These are phyloP conservation scores for Alexandromys fortis DNA, from an alignment of 2,113 vertebrate genomes.

Conservation along the genomic window DNA sequence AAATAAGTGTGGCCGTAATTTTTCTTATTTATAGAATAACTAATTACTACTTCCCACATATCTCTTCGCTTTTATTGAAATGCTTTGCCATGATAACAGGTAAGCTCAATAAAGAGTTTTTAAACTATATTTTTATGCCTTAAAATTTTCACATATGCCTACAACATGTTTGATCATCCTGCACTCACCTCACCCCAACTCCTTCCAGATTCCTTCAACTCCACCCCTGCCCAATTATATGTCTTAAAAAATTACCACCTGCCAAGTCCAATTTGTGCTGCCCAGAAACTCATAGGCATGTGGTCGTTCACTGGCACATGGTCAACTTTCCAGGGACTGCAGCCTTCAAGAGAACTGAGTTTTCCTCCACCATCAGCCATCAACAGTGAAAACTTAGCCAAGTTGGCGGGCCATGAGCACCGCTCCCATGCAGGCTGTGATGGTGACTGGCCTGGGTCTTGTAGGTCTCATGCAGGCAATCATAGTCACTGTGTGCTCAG, in stretches of 20 bases:
- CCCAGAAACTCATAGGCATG: neutral
- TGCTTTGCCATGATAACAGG: conserved; percentile 32
- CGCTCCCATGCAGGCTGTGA: too few species aligned
- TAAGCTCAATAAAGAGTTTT: conserved; percentile 37
- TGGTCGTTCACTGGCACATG: neutral
- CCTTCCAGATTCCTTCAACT: neutral
- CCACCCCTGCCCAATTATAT: neutral
- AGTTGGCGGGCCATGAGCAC: too few species aligned
- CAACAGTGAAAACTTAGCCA: neutral
- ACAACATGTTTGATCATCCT: neutral
- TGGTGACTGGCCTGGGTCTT: neutral
- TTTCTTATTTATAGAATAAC: conserved; percentile 12
- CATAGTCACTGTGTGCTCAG: neutral
- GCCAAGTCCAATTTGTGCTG: neutral
- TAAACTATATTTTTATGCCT: neutral
- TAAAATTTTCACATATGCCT: neutral
- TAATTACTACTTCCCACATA: neutral
- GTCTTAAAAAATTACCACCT: neutral
- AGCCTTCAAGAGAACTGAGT: neutral
- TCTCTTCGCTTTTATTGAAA: conserved; percentile 32
- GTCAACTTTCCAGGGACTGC: too few species aligned
- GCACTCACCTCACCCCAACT: neutral
- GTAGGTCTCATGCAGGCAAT: neutral
- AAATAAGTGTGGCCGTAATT: neutral
- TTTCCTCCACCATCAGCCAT: neutral